A percentile compares a stretch with the other conserved stretches of the same genome.
These are phyloP conservation scores for Oostethus manadensis DNA, from an alignment of 2,113 vertebrate genomes.

Conservation along the genomic window DNA sequence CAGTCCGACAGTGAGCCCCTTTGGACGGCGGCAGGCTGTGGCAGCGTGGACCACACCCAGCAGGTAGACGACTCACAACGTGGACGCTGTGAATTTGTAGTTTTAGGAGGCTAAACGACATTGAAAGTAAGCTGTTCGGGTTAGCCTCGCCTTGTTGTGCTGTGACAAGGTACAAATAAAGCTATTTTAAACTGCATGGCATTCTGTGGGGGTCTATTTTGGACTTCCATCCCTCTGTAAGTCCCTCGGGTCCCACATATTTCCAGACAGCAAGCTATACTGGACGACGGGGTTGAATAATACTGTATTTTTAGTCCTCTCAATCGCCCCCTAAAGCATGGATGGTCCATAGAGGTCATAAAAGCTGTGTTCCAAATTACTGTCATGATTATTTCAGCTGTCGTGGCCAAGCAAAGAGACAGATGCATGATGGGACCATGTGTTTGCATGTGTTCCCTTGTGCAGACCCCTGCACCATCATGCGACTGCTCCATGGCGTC, in stretches of 20 bases:
- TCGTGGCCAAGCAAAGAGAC: neutral
- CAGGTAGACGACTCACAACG: constrained; percentile 38
- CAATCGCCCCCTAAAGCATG: constrained; percentile 23
- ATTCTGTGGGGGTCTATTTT: neutral
- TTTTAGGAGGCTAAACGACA: neutral
- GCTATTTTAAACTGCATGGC: neutral
- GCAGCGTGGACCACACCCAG: constrained; percentile 8
- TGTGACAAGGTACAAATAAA: neutral
- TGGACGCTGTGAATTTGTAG: neutral
- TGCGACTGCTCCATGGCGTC: constrained; percentile 78
- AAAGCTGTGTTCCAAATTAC: constrained; percentile 1
- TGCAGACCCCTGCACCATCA: constrained; percentile 16
- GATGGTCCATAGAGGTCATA: neutral
- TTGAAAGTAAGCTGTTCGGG: constrained; percentile 1
- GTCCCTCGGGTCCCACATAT: constrained; percentile 5
- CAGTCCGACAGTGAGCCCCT: constrained; percentile 10
- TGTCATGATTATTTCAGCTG: constrained; percentile 4
- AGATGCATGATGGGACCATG: neutral
- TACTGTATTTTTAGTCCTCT: constrained; percentile 44
- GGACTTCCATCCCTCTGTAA: neutral
- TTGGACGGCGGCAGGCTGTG: constrained; percentile 3
- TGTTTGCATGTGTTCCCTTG: neutral
- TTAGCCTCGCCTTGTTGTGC: constrained; percentile 10
- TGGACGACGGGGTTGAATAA: constrained; percentile 13
- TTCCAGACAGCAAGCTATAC: constrained; percentile 20